Evolutionary conservation across 1,140 invertebrate species (phyloP), one percentile per base, ranked within the genome.

Genomic region (Chrysoperla carnea): DNA sequence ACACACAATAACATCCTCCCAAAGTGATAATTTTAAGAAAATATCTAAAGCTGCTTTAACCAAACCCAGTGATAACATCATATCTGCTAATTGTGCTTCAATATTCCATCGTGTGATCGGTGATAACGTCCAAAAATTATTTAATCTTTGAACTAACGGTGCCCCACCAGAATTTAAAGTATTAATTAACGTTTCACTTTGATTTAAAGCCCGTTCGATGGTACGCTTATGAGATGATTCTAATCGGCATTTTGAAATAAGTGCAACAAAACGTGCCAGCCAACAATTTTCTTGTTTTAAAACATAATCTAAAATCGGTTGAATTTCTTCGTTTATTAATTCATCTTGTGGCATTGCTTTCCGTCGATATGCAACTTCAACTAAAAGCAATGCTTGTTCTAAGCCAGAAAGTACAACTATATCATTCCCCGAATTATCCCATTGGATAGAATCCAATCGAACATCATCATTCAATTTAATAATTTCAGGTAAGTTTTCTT

Each of bases 1-100:
- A 64, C 92, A 97, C 2, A 73, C 68, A 46, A 97, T 87, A 12
- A 92, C 84, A 57, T 94, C 78, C 50, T 95, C 86, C 92, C 91
- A 97, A n/a, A 84, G 60, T 46, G 86, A 68, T 8, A 94, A 65
- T 38, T 74, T 64, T 14, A 83, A 65, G 60, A 80, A 96, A 29
- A 91, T 65, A 49, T 94, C 86, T 11, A 97, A 64, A 27, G 91
- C 91, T 23, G 75, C 76, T 56, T 91, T 91, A 0, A 82, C 69
- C 43, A 84, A 68, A 23, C 90, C 90, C 28, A 95, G 54, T 50
- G 76, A 80, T 0, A 88, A 51, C 51, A 91, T 72, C 14, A 91
- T 47, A 48, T 84, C 75, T 1, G 83, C 90, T 31, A 91, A 63
- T 42, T 81, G 74, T 49, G 76, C 69, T 49, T 85, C 72, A 45